Evolutionary conservation across 2,888 invertebrate genomes (phyloP).

Genomic region (Nomada ferruginata): DNA sequence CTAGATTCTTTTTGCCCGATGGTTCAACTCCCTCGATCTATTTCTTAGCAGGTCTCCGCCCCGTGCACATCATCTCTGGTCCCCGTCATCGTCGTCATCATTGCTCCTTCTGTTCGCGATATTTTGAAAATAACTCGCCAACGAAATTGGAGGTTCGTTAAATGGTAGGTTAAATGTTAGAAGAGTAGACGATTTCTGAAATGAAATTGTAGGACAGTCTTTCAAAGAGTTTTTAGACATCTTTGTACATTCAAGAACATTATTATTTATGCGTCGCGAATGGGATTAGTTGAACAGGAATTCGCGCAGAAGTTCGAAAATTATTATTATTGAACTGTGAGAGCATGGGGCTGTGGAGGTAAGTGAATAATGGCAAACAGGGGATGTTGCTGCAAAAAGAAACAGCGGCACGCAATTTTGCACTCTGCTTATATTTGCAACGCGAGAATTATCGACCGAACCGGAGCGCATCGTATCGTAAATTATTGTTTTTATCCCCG

Average conservation of each 20-base stretch:
- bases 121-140: too few relatives aligned
- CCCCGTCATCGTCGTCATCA: constrained; percentile 32
- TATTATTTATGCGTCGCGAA: too few relatives aligned
- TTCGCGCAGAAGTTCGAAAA: too few relatives aligned
- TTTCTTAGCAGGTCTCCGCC: constrained; percentile 54
- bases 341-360: not conserved
- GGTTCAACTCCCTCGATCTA: constrained; percentile 35
- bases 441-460: constrained; percentile 69
- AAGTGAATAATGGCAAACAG: not conserved
- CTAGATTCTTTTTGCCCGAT: constrained; percentile 51
- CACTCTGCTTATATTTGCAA: constrained; percentile 38
- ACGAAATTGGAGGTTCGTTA: too few relatives aligned
- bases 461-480: constrained; percentile 61
- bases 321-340: constrained; percentile 49
- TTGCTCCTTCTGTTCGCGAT: not conserved
- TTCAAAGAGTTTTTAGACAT: too few relatives aligned
- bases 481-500: constrained; percentile 70
- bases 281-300: too few relatives aligned
- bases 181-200: too few relatives aligned
- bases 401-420: constrained; percentile 16
- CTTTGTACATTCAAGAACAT: too few relatives aligned
- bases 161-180: too few relatives aligned
- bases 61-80: constrained; percentile 13
- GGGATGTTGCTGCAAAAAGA: constrained; percentile 1
- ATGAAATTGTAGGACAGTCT: too few relatives aligned